Evolutionary conservation across 2,888 invertebrate species (phyloP), one percentile per base, ranked within the genome.

Genomic region (Atethmia centrago): DNA sequence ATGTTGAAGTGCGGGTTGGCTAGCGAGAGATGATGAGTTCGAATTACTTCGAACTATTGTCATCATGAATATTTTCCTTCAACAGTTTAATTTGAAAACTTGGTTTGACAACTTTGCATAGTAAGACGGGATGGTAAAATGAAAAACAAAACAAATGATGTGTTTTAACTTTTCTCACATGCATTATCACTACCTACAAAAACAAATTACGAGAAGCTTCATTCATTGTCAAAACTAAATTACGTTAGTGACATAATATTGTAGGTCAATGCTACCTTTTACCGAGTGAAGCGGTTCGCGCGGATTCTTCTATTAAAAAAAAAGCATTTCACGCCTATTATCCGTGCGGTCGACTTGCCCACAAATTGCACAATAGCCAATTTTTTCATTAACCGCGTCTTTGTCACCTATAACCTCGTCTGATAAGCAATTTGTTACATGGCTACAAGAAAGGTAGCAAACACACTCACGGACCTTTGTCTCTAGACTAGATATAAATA

Each of bases 391-490:
- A 92, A 84, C 90, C 90, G 88, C 89, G 89, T 93, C 94, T 94
- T 94, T 94, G 95, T 95, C 94, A 93, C 93, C 92, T 91, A 90
- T 92, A 95, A 94, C 96, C 95, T 96, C 96, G 96, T 92, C 90
- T 93, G 92, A 93, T 93, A 93, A 93, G 86, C 91, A 90, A 95
- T 93, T 93, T 93, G 94, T 91, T 94, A 95, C 96, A 96, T 93
- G 96, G 95, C 78, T 87, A 94, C 93, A 89, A 93, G 93, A 94
- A 93, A 93, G 93, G 94, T 91, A 87, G 82, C 82, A 80, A 88
- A 89, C 85, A 92, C 89, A 93, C 92, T 93, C 94, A 94, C 91
- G 93, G 94, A 90, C 92, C 92, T 94, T 94, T 93, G 93, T 92
- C 92, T 93, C 88, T 90, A 90, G 88, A 83, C 87, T 89, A 87